Evolutionary conservation across 2,888 invertebrate genomes (phyloP).

Genomic region (Rhimphoctona megacephalus): DNA sequence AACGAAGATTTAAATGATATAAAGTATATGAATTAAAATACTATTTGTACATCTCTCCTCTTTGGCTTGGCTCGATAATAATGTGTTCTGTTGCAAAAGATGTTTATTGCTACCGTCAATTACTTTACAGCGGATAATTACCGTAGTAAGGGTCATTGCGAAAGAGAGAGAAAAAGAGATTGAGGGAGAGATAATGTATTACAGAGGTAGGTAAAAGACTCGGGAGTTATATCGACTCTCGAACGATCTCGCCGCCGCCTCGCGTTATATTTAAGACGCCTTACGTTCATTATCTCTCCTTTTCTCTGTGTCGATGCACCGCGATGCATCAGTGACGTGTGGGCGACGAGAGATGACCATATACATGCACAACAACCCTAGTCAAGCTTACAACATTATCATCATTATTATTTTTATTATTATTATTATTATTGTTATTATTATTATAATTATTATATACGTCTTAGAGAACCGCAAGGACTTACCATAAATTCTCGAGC

Average conservation of each 20-base stretch:
- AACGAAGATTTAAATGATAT: not conserved
- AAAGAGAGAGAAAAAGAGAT: slow-evolving; percentile 60
- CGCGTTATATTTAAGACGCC: slow-evolving; percentile 55
- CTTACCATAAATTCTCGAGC: slow-evolving; percentile 55
- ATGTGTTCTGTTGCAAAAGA: slow-evolving; percentile 54
- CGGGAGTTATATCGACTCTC: slow-evolving; percentile 59
- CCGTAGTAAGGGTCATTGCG: slow-evolving; percentile 77
- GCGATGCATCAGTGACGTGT: slow-evolving; percentile 65
- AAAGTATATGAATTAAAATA: not conserved
- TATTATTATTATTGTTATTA: not conserved
- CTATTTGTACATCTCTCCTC: not conserved
- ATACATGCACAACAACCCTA: slow-evolving; percentile 22
- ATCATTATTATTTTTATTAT: slow-evolving; percentile 34
- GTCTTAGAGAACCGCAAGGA: slow-evolving; percentile 11
- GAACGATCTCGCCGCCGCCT: slow-evolving; percentile 58
- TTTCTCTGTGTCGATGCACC: slow-evolving; percentile 38
- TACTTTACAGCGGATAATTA: slow-evolving; percentile 78
- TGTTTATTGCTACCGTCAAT: slow-evolving; percentile 79
- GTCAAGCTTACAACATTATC: slow-evolving; percentile 19
- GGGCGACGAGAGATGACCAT: slow-evolving; percentile 58
- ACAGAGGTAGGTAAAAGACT: slow-evolving; percentile 60
- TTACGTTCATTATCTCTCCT: slow-evolving; percentile 44
- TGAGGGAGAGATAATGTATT: slow-evolving; percentile 71
- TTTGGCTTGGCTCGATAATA: slow-evolving; percentile 6
- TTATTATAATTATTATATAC: not conserved